Evolutionary conservation across 2,797 vertebrate species (phyloP).

Genomic region (Momotus momota): DNA sequence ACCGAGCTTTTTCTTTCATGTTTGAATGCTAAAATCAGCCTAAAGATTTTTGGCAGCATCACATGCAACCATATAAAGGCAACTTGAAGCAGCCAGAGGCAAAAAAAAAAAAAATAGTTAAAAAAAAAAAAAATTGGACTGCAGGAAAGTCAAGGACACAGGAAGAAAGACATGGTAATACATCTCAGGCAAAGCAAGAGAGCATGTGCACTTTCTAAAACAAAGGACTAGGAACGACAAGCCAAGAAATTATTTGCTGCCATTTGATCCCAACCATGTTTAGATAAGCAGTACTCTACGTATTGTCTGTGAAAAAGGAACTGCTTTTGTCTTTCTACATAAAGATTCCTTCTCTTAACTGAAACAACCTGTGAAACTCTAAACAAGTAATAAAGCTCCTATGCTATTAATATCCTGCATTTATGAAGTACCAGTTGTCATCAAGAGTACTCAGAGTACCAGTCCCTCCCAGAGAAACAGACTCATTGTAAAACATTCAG

Average conservation of each 20-base stretch:
- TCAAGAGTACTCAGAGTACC: neutral
- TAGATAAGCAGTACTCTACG: neutral
- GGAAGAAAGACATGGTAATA: constrained; percentile 22
- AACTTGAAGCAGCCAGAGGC: constrained; percentile 1
- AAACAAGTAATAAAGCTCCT: neutral
- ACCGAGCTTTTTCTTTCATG: neutral
- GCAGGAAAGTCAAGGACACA: constrained; percentile 16
- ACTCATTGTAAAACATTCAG: neutral
- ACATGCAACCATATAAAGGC: neutral
- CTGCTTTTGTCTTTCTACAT: neutral
- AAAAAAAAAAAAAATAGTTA: neutral
- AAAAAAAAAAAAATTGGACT: neutral
- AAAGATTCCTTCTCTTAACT: neutral
- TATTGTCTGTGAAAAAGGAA: neutral
- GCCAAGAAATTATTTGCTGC: neutral
- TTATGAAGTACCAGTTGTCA: constrained; percentile 28
- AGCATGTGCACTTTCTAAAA: neutral
- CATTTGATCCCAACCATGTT: neutral
- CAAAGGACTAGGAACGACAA: neutral
- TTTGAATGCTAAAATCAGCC: neutral
- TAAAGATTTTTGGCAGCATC: constrained; percentile 4
- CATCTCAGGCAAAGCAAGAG: neutral
- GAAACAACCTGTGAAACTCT: neutral
- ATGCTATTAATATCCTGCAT: constrained; percentile 17
- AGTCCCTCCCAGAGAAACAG: neutral